Percentiles rank a stretch among this genome's conserved stretches.
phyloP scores from a whole-genome alignment of 2,888 invertebrate species.

The Mesoligia furuncula region DNA sequence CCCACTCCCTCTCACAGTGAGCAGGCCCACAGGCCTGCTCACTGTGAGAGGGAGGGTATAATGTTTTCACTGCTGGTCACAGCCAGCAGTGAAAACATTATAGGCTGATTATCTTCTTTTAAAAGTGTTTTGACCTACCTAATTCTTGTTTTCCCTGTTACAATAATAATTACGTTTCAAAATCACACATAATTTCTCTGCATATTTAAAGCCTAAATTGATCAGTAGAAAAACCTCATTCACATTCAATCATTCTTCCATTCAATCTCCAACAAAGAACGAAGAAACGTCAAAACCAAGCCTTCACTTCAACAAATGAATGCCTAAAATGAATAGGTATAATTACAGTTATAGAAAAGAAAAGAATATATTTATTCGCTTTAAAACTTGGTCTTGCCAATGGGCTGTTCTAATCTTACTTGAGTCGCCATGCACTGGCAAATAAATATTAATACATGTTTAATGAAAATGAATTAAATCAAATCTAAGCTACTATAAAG shows the following conservation, averaged over 20 bases:
- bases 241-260: neutral
- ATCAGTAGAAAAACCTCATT: neutral
- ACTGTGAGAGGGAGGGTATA: no score
- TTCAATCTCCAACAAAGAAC: neutral
- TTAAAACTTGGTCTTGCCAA: neutral
- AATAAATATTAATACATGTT: neutral
- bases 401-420: neutral
- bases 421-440: neutral
- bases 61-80: no score
- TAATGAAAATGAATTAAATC: no score
- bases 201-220: neutral
- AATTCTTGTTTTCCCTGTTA: neutral
- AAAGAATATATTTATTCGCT: neutral
- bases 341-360: constrained; percentile 2
- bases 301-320: constrained; percentile 13
- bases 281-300: neutral
- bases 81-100: neutral
- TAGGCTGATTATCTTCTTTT: neutral
- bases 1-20: no score
- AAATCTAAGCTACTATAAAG: no score
- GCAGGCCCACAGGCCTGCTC: no score
- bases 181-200: neutral
- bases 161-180: neutral
- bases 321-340: constrained; percentile 16
- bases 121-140: no score